A percentile compares a stretch with the other conserved stretches of the same genome.
Evolutionary conservation across 1,140 invertebrate species (phyloP).

Genomic region (Antheraea mylitta): DNA sequence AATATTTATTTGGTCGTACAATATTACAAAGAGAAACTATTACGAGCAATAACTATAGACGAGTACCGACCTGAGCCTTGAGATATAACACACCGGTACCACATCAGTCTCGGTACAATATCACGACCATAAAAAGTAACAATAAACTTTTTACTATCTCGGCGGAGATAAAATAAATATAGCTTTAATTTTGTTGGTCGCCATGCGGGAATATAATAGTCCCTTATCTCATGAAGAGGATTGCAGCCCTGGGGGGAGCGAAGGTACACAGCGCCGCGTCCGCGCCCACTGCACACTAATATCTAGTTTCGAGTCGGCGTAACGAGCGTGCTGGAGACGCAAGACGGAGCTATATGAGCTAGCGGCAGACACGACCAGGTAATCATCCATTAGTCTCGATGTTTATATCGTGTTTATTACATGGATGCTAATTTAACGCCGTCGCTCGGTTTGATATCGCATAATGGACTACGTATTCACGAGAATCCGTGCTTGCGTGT

Average conservation of each 20-base stretch:
- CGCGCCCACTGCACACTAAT: neutral
- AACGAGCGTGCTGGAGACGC: conserved; percentile 9
- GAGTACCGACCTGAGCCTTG: neutral
- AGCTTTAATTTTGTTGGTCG: conserved; percentile 42
- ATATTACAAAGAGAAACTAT: neutral
- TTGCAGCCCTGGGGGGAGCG: conserved; percentile 25
- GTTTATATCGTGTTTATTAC: conserved; percentile 60
- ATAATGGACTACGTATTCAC: conserved; percentile 34
- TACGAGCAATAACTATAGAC: neutral
- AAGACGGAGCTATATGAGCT: neutral
- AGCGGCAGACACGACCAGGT: neutral
- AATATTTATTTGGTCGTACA: neutral
- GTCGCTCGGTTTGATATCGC: conserved; percentile 38
- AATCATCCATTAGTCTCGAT: conserved; percentile 69
- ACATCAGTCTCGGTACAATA: conserved; percentile 40
- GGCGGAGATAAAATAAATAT: conserved; percentile 66
- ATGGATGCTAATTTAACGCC: conserved; percentile 55
- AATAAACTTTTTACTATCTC: conserved; percentile 67
- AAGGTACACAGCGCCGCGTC: conserved; percentile 14
- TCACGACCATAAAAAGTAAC: conserved; percentile 60
- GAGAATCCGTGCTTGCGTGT: conserved; percentile 13
- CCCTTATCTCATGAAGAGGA: conserved; percentile 16
- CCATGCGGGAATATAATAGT: conserved; percentile 15
- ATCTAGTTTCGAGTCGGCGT: neutral
- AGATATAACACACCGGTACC: conserved; percentile 7